Evolutionary conservation across 2,113 vertebrate genomes (phyloP).

Genomic region (Carettochelys insculpta): DNA sequence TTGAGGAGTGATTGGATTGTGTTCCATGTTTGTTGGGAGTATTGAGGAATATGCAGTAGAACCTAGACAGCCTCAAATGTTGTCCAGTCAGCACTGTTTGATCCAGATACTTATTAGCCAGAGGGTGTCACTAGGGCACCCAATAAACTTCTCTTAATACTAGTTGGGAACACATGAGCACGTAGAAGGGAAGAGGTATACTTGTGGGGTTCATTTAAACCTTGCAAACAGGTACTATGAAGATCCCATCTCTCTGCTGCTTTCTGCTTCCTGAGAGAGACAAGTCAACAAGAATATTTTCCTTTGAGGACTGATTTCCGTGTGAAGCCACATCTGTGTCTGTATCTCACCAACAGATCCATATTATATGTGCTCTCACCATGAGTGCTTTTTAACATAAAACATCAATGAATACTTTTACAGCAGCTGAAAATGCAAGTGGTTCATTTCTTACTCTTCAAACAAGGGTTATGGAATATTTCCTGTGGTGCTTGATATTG

Average conservation of each 20-base stretch:
- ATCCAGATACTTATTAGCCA: not conserved
- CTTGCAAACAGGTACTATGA: fast-evolving
- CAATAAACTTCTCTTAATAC: not conserved
- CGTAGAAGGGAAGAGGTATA: not conserved
- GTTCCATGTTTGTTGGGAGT: not conserved
- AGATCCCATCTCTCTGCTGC: not conserved
- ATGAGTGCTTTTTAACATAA: not conserved
- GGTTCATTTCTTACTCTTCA: not conserved
- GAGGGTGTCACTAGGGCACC: not conserved
- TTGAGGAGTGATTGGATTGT: not conserved
- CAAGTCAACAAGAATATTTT: not conserved
- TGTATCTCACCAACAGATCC: not conserved
- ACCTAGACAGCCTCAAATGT: not conserved
- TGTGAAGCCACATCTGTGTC: not conserved
- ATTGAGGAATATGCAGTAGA: not conserved
- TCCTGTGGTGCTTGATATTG: not conserved
- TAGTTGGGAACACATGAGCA: not conserved
- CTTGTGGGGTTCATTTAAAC: not conserved
- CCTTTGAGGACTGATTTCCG: not conserved
- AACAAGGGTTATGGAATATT: not conserved
- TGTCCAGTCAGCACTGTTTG: too few species aligned
- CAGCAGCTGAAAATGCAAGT: not conserved
- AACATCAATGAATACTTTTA: not conserved
- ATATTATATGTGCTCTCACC: not conserved
- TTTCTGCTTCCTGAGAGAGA: not conserved